Evolutionary conservation across 1,140 invertebrate genomes (phyloP).

Genomic region (Tetragonula clypearis): DNA sequence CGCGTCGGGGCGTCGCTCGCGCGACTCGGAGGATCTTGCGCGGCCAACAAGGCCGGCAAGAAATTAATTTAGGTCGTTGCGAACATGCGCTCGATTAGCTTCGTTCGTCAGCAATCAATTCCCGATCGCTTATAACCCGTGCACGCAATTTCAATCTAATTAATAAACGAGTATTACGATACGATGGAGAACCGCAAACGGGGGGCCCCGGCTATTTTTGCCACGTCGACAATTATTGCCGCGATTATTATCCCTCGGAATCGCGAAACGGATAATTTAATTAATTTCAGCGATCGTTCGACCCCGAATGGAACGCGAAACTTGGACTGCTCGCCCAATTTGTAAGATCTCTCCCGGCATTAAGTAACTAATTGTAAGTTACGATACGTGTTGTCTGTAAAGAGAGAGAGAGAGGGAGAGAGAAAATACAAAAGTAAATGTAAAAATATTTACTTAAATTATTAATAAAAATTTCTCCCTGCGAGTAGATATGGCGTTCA

Average conservation of each 20-base stretch:
- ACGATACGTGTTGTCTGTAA: no score
- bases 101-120: constrained; percentile 24
- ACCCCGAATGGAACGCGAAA: neutral
- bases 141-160: constrained; percentile 33
- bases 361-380: no score
- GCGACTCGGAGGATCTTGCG: neutral
- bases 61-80: constrained; percentile 57
- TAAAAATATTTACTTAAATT: no score
- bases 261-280: constrained; percentile 7
- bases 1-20: constrained; percentile 2
- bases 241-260: constrained; percentile 10
- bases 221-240: constrained; percentile 11
- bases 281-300: constrained; percentile 18
- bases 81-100: constrained; percentile 49
- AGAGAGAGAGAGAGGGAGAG: no score
- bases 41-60: constrained; percentile 34
- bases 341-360: neutral
- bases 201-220: neutral
- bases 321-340: neutral
- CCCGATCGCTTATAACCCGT: neutral
- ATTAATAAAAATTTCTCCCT: no score
- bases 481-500: no score
- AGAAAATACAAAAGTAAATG: no score
- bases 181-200: neutral
- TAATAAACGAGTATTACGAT: constrained; percentile 29